A percentile compares a stretch with the other conserved stretches of the same genome.
Evolutionary conservation across 1,140 invertebrate species (phyloP).

Genomic region (Aphidius ervi): DNA sequence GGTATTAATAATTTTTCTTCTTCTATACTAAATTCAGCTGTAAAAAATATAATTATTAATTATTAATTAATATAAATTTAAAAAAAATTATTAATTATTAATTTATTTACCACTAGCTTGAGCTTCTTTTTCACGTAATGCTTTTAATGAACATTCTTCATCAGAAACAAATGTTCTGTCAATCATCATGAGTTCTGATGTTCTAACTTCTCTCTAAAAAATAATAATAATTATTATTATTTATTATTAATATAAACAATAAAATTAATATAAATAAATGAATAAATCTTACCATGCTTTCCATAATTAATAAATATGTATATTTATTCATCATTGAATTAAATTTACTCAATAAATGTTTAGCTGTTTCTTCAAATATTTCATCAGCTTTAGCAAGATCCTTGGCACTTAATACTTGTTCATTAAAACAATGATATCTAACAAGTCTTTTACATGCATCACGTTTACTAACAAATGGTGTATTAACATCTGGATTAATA

Average conservation of each 20-base stretch:
- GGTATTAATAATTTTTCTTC: constrained; percentile 48
- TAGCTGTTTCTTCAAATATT: constrained; percentile 70
- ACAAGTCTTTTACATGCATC: constrained; percentile 78
- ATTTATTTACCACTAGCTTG: constrained; percentile 42
- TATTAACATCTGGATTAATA: constrained; percentile 70
- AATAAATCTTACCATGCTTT: constrained; percentile 68
- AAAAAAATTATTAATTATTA: not conserved
- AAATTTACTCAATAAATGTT: constrained; percentile 71
- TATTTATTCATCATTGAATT: constrained; percentile 75
- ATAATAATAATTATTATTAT: constrained; percentile 2
- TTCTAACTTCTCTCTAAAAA: constrained; percentile 61
- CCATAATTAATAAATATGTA: constrained; percentile 72
- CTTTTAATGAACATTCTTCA: constrained; percentile 59
- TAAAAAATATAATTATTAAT: not conserved
- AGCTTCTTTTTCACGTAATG: constrained; percentile 52
- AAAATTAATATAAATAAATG: constrained; percentile 17
- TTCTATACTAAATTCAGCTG: constrained; percentile 46
- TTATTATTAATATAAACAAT: constrained; percentile 13
- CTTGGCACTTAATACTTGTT: constrained; percentile 62
- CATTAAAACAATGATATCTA: constrained; percentile 77
- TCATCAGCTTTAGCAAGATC: constrained; percentile 73
- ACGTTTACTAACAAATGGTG: constrained; percentile 66
- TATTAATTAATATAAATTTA: constrained; percentile 3
- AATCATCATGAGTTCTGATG: constrained; percentile 70
- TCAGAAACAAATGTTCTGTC: constrained; percentile 67